Base-by-base conservation (phyloP, 2,888 invertebrate species). In the Pasiphila rectangulata region DNA sequence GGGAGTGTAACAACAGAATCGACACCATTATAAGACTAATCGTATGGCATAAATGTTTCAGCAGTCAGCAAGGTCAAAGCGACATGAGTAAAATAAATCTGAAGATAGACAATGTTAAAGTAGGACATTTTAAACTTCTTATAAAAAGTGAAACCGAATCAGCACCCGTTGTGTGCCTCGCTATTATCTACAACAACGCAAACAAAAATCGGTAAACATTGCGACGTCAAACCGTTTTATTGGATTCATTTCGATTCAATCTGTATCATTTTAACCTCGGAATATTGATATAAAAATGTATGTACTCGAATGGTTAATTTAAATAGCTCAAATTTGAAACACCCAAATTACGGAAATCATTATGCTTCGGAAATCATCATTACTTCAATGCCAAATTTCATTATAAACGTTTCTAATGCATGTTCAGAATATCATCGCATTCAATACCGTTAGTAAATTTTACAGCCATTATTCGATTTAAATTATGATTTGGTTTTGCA, bases 81-180 rank as follows among this genome's bases (percentile, higher is more conserved):
- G n/a, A n/a, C n/a, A 19, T 9, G 16, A 27, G 12, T 27, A 27
- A 2, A 27, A 7, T 13, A 13, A 25, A 25, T 25, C 25, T 25
- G 5, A 25, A 12, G 25, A 13, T 1, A 13, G n/a, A n/a, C n/a
- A n/a, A n/a, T 20, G 4, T 1, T 4, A 6, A 12, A 12, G 13
- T 27, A 13, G 4, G 13, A 27, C 12, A 13, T 13, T 25, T 12
- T 1, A 13, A 13, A 12, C 13, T 29, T 15, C 13, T n/a, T 2
- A 29, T 5, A 17, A 32, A 17, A 9, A 13, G 16, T 17, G 16
- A 17, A 23, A 10, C 20, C 13, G 13, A 17, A n/a, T 10, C 13
- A 9, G 61, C 63, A 68, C 76, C 76, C 72, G 59, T 45, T 52
- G 24, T 48, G 75, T 52, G 73, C 79, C 78, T 71, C 73, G 51